phyloP scores from a whole-genome alignment of 2,113 vertebrate genomes.

The Dipodomys ordii region DNA sequence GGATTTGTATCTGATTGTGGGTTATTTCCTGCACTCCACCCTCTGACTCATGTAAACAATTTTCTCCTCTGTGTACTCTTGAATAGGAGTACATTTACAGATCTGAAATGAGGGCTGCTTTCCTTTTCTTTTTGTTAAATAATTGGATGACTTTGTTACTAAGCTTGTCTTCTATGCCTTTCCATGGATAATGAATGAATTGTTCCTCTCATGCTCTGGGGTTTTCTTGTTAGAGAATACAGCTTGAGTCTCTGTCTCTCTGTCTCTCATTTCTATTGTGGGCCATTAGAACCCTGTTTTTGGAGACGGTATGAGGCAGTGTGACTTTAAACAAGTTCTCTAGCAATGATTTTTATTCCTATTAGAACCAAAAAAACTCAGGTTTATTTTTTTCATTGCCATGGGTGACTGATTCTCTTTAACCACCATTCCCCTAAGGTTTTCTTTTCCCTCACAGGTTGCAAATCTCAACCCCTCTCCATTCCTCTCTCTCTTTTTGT shows the following conservation, averaged over 20 bases:
- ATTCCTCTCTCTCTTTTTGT: too few species aligned
- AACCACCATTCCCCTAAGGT: not conserved
- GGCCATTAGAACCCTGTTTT: conserved; percentile 21
- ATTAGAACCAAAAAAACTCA: conserved; percentile 43
- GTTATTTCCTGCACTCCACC: conserved; percentile 61
- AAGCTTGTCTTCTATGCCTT: conserved; percentile 55
- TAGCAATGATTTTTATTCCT: not conserved
- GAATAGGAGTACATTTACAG: conserved; percentile 67
- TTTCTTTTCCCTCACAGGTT: conserved; percentile 18
- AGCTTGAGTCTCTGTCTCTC: not conserved
- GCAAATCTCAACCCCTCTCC: not conserved
- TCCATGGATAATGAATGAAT: conserved; percentile 50
- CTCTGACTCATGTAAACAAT: conserved; percentile 76
- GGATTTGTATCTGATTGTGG: conserved; percentile 60
- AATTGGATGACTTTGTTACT: conserved; percentile 66
- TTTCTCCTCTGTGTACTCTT: conserved; percentile 67
- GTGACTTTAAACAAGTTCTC: conserved; percentile 28
- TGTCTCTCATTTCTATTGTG: not conserved
- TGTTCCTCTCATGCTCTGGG: conserved; percentile 24
- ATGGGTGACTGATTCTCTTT: conserved; percentile 16
- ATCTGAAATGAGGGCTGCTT: conserved; percentile 51
- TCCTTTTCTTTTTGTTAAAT: conserved; percentile 78
- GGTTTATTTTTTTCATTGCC: conserved; percentile 53
- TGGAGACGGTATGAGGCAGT: not conserved
- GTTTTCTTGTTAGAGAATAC: conserved; percentile 34